Conservation (phyloP, 2,888 invertebrate genomes). For the Drosophila eohydei region DNA sequence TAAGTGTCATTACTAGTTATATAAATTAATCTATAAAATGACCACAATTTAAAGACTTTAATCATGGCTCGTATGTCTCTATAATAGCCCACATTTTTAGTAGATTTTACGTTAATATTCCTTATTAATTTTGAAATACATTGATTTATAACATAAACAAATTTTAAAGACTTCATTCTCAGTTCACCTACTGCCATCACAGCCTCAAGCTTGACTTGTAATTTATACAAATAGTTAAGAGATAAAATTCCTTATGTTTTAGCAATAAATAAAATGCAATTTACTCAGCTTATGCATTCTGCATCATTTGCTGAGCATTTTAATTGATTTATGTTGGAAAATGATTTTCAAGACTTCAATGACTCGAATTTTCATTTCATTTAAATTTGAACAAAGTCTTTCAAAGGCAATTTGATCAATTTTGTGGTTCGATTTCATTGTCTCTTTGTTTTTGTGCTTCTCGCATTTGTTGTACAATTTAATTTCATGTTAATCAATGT, state of each 20-base stretch:
- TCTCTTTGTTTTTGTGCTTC: not conserved
- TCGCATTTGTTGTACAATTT: constrained; percentile 40
- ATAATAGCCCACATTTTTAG: not conserved
- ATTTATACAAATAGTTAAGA: not conserved
- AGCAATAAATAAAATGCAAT: not conserved
- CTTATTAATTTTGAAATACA: not conserved
- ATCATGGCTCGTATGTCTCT: too few species aligned
- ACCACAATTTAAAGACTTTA: too few species aligned
- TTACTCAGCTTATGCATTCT: not conserved
- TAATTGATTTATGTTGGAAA: constrained; percentile 1
- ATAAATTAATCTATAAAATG: too few species aligned
- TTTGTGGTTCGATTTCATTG: constrained; percentile 12
- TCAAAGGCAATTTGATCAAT: constrained; percentile 8
- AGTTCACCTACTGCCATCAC: not conserved
- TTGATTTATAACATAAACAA: not conserved
- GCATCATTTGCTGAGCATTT: not conserved
- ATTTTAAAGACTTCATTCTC: not conserved
- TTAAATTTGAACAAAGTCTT: constrained; percentile 1
- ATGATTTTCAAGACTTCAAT: not conserved
- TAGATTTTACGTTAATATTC: too few species aligned
- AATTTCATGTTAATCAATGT: constrained; percentile 39
- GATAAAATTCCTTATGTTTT: not conserved
- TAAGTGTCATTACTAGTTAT: too few species aligned
- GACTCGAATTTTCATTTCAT: not conserved
- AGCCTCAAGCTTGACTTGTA: not conserved